Percentiles rank a stretch among this genome's conserved stretches.
Conservation (phyloP, 2,888 invertebrate species). For the Hirtodrosophila duncani region DNA sequence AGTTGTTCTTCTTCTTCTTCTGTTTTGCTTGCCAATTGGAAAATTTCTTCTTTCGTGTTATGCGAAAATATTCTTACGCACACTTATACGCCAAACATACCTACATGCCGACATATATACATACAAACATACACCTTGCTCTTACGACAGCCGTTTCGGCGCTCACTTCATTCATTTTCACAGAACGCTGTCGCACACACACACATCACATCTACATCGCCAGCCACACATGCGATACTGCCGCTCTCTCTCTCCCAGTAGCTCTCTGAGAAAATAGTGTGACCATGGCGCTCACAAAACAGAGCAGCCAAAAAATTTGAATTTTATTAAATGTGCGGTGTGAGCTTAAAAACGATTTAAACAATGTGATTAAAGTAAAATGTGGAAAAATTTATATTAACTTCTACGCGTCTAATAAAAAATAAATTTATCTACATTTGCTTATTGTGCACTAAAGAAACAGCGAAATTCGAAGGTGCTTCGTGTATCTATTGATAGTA, state of each 20-base stretch:
- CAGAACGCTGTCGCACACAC: slow-evolving; percentile 35
- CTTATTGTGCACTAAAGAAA: slow-evolving; percentile 44
- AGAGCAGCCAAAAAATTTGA: no score
- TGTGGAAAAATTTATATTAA: no score
- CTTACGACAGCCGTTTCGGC: slow-evolving; percentile 43
- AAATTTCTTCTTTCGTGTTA: slow-evolving; percentile 58
- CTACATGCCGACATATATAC: no score
- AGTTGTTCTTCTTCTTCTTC: slow-evolving; percentile 9
- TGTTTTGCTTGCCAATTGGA: slow-evolving; percentile 58
- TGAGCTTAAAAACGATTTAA: no score
- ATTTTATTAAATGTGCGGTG: no score
- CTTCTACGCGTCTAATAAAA: no score
- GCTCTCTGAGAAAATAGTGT: slow-evolving; percentile 19
- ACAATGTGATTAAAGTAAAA: no score
- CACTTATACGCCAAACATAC: slow-evolving; percentile 11
- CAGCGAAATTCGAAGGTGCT: no score
- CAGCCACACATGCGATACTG: slow-evolving; percentile 8
- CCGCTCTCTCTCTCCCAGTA: slow-evolving; percentile 36
- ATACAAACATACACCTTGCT: slow-evolving; percentile 48
- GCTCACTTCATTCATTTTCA: slow-evolving; percentile 59
- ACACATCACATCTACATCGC: slow-evolving; percentile 22
- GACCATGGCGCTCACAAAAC: no score
- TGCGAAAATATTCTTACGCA: slow-evolving; percentile 41
- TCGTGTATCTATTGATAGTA: no score
- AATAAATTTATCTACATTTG: no score